Evolutionary conservation across 2,888 invertebrate species (phyloP), one percentile per base, ranked within the genome.

Genomic region (Brenthis ino): DNA sequence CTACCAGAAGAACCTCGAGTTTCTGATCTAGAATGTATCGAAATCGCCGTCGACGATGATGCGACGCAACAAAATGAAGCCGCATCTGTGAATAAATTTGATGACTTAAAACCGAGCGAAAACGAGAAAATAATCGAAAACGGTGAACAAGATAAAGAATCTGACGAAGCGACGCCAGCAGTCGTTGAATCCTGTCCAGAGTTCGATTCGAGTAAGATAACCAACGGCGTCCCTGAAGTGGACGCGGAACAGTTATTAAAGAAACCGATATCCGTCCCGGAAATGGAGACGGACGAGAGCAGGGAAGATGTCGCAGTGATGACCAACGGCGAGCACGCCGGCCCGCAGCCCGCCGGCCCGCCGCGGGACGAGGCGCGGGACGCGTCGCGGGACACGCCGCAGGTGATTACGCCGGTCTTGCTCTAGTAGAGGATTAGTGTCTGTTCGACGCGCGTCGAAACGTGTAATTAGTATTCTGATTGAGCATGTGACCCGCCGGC

Each of bases 361-460:
- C 28, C 28, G 28, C 28, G 28, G 24, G 24, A 24, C 24, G 24
- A 24, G 24, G 24, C 24, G 24, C 24, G 24, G 24, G 24, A 24
- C 24, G 24, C 24, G 24, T 24, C 57, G 67, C 74, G 68, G 56
- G 70, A 71, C 74, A 71, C 78, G 75, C 80, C 81, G 74, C 92
- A 93, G 92, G 92, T 93, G 91, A 91, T 84, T 91, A 91, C 81
- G 84, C 74, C 83, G 85, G 86, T 82, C 85, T 87, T 85, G 86
- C 85, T 84, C 85, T 86, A 81, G 91, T 91, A 91, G 91, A 88
- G 85, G 89, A 86, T 83, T 90, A 89, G 88, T 84, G 78, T 82
- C 82, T 80, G 86, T 83, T 84, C 82, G 80, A 82, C 75, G 76
- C 85, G 85, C 79, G 84, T 86, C 86, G 86, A 86, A 85, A 82